Evolutionary conservation across 2,888 invertebrate genomes (phyloP), one percentile per base, ranked within the genome.

Genomic region (Ochropleura plecta): DNA sequence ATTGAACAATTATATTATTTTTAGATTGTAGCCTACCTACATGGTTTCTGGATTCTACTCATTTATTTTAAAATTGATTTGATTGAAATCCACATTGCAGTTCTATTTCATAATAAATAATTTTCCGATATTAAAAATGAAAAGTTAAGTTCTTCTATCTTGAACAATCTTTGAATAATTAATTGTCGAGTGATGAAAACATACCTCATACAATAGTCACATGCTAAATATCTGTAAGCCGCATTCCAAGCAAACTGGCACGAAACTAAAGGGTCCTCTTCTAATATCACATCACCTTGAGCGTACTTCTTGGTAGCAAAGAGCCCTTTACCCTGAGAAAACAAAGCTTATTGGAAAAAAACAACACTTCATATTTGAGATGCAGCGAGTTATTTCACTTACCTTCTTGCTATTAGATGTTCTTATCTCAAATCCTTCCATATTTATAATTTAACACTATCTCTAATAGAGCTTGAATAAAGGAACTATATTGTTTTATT

Each of bases 221-320:
- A 99, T 0, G 99, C 98, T 82, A 97, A 95, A 93, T 99, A 99
- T 86, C 97, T 97, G 92, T 98, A 99, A 0, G 98, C 97, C 55
- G 97, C 97, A 95, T 99, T 99, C 99, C 99, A 99, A 10, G 98
- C 97, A 94, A 99, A 99, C 94, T 99, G 99, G 89, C 98, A 98
- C 40, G 98, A 98, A 46, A 99, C 98, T 71, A 99, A 93, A 0
- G 99, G 99, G 80, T 97, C 97, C 92, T 99, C 99, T 93, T 98
- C 98, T 86, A 99, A 97, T 81, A 99, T 98, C 14, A 98, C 95
- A 88, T 98, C 98, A 0, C 98, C 98, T 84, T 97, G 94, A 66
- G 97, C 97, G 88, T 98, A 98, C 42, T 95, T 91, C 87, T 97
- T 97, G 3, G 97, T 97, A 0, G 99, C 98, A 94, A 98, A 98